Evolutionary conservation across 2,113 vertebrate species (phyloP), one percentile per base, ranked within the genome.

Genomic region (Diglossa brunneiventris): DNA sequence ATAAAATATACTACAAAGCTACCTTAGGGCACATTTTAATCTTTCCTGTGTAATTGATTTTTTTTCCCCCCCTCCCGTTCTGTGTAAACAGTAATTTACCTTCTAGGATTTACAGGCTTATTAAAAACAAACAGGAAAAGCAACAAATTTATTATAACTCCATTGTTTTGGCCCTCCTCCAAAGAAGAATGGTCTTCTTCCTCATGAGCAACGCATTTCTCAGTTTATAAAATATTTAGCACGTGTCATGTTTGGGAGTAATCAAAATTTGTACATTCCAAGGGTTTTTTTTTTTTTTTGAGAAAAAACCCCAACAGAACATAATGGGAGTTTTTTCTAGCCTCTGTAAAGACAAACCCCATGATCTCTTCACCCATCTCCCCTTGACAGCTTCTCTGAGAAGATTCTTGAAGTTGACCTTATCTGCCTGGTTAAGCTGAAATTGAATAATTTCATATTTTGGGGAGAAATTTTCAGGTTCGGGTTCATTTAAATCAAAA

Each of bases 51-150:
- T 77, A 97, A 97, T 4, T 96, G 77, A 80, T 68, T 87, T 79
- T 87, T 82, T 78, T 89, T 67, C 67, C 4, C 23, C 26, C 31
- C 39, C 23, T 24, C n/a, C n/a, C n/a, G 5, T 44, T 44, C 94
- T 70, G 30, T 58, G 76, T 83, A 91, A 87, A 89, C 90, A 96
- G 74, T 90, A 69, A 96, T 97, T 97, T 96, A 92, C 84, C 33
- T 97, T 96, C 75, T 62, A 80, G 76, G 72, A 83, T 84, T 87
- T 42, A 87, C 0, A 6, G 74, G 61, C 35, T 95, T 96, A 94
- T 69, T 70, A 21, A 73, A 92, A 94, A 75, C 81, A 91, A 96
- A 87, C 46, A 94, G 9, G 47, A 77, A 78, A 83, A 83, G 67
- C 75, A 79, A 83, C 61, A 84, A n/a, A 78, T 88, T 91, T 58